Evolutionary conservation across 2,797 vertebrate species (phyloP).

Genomic region (Spinus pinus): DNA sequence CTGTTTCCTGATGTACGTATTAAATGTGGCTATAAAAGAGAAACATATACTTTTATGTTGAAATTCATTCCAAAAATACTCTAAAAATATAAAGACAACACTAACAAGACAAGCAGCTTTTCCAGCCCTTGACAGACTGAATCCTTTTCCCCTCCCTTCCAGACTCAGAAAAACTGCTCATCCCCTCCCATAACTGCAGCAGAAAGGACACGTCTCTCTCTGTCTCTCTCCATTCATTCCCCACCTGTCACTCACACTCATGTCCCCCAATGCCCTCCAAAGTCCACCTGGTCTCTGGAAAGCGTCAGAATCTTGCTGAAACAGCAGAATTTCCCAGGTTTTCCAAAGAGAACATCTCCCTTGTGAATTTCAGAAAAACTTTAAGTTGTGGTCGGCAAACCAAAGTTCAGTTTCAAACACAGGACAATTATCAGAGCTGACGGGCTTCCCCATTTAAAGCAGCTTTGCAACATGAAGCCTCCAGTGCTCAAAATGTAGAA

Average conservation of each 20-base stretch:
- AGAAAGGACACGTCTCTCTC: background rate
- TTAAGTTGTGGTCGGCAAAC: background rate
- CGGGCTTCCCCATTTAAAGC: background rate
- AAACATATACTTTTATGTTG: background rate
- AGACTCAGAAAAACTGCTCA: background rate
- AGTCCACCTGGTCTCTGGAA: background rate
- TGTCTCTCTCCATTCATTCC: accelerated
- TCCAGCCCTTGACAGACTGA: background rate
- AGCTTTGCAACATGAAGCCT: background rate
- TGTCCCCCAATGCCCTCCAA: background rate
- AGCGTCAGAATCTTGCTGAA: background rate
- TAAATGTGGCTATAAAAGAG: slow-evolving; percentile 24
- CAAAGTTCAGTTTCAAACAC: background rate
- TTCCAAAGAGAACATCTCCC: background rate
- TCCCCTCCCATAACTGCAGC: background rate
- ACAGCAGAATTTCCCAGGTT: background rate
- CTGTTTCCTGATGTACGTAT: background rate
- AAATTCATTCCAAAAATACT: background rate
- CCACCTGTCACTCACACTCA: background rate
- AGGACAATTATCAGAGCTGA: background rate
- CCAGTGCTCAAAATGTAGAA: slow-evolving; percentile 33
- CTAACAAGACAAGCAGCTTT: background rate
- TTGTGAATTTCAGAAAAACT: background rate
- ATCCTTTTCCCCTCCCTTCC: background rate
- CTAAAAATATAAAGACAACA: background rate